Conservation (phyloP, 2,113 vertebrate species). For the Sus scrofa region DNA sequence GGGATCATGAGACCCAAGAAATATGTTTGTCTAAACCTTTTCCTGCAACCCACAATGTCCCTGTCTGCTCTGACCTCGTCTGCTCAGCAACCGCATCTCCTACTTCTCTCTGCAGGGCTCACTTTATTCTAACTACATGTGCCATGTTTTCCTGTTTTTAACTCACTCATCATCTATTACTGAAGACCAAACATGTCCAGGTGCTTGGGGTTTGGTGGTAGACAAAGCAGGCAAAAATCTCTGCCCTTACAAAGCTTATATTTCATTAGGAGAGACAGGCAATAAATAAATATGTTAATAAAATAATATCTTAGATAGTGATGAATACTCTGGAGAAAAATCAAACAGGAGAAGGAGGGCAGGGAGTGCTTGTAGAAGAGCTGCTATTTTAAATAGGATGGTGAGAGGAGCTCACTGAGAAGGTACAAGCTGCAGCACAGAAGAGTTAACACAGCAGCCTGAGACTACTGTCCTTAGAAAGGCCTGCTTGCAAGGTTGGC, state of each 20-base stretch:
- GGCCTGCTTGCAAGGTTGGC: neutral
- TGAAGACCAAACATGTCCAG: neutral
- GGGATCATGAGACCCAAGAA: neutral
- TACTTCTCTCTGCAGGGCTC: neutral
- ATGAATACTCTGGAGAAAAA: neutral
- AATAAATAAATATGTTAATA: neutral
- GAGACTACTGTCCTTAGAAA: neutral
- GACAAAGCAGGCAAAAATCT: neutral
- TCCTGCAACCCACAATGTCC: neutral
- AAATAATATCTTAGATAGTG: neutral
- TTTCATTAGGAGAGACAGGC: neutral
- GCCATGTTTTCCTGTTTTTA: neutral
- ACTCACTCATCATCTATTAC: neutral
- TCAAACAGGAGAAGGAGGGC: neutral
- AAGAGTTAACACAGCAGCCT: neutral
- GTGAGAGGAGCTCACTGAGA: neutral
- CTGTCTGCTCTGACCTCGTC: neutral
- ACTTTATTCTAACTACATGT: neutral
- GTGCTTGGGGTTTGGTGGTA: neutral
- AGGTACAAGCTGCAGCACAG: neutral
- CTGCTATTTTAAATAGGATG: neutral
- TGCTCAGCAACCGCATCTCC: neutral
- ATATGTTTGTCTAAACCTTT: neutral
- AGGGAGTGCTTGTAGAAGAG: neutral
- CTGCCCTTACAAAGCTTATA: neutral